Evolutionary conservation across 2,113 vertebrate species (phyloP), one percentile per base, ranked within the genome.

Genomic region (Vulpes ferrilata): DNA sequence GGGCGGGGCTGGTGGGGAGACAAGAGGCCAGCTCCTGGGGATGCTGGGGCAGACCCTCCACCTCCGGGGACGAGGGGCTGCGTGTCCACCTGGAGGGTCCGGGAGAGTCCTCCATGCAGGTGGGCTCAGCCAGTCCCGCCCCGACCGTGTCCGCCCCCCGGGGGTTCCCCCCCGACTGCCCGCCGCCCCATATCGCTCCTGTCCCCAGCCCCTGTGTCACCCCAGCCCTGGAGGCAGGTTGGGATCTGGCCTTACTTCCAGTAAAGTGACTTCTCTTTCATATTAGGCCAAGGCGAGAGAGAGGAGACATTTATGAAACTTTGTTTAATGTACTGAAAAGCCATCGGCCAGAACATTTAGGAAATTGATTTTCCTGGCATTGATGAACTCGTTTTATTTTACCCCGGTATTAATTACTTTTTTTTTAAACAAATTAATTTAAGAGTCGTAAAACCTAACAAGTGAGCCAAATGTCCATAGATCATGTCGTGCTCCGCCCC

Each of bases 291-390:
- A 98, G 98, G 98, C 98, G 80, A 98, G 99, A 99, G 99, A 98
- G 98, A 96, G 95, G 98, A 99, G 99, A 99, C 99, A 98, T 99
- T 99, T 99, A 99, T 99, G 99, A 99, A 99, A 99, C 99, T 99
- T 99, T 99, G 99, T 99, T 99, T 99, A 99, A 99, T 99, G 99
- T 99, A 99, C 99, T 99, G 99, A 99, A 99, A 99, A 99, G 99
- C 99, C 99, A 99, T 99, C 98, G 98, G 99, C 99, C 99, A 99
- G 99, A 99, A 99, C 99, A 99, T 99, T 99, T 99, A 99, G 99
- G 99, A 99, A 99, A 99, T 99, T 99, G 99, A 99, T 99, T 99
- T 99, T 99, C 99, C 98, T 99, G 99, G 99, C 99, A 99, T 99
- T 99, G 99, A 99, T 99, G 99, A 99, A 99, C 99, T 99, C 99